A percentile compares a stretch with the other conserved stretches of the same genome.
Evolutionary conservation across 2,797 vertebrate genomes (phyloP).

Genomic region (Danionella dracula): DNA sequence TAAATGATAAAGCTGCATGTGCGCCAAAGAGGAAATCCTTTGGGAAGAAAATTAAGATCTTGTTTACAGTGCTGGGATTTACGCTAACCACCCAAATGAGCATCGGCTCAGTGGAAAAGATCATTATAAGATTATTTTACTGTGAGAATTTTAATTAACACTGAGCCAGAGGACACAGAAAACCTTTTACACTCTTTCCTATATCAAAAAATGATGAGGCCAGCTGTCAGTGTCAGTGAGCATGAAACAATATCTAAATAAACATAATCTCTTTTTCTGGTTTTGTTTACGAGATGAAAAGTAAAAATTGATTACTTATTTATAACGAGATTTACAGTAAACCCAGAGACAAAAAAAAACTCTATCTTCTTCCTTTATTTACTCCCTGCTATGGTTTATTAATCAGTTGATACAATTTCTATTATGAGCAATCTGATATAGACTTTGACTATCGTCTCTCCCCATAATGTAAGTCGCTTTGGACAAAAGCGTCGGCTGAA

Average conservation of each 20-base stretch:
- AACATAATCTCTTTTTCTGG: too few relatives aligned
- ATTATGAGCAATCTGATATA: too few relatives aligned
- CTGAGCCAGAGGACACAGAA: slow-evolving; percentile 4
- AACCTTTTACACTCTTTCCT: slow-evolving; percentile 3
- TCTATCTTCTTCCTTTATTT: too few relatives aligned
- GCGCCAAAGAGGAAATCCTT: slow-evolving; percentile 34
- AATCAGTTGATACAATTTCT: too few relatives aligned
- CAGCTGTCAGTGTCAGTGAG: not conserved
- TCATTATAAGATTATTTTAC: slow-evolving; percentile 33
- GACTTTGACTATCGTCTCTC: too few relatives aligned
- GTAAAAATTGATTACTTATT: too few relatives aligned
- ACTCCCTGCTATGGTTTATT: too few relatives aligned
- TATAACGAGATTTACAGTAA: too few relatives aligned
- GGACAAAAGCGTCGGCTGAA: too few relatives aligned
- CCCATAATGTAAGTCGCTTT: too few relatives aligned
- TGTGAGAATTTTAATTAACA: slow-evolving; percentile 9
- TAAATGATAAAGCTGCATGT: slow-evolving; percentile 12
- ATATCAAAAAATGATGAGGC: slow-evolving; percentile 13
- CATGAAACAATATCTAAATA: not conserved
- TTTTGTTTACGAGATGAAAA: too few relatives aligned
- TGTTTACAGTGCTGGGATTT: slow-evolving; percentile 35
- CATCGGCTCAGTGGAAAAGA: slow-evolving; percentile 21
- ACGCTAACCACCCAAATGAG: slow-evolving; percentile 25
- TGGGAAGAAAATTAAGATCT: slow-evolving; percentile 26
- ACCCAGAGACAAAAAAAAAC: too few relatives aligned